These are phyloP conservation scores for Solenopsis invicta DNA, from an alignment of 1,140 invertebrate genomes.

Conservation along the genomic window DNA sequence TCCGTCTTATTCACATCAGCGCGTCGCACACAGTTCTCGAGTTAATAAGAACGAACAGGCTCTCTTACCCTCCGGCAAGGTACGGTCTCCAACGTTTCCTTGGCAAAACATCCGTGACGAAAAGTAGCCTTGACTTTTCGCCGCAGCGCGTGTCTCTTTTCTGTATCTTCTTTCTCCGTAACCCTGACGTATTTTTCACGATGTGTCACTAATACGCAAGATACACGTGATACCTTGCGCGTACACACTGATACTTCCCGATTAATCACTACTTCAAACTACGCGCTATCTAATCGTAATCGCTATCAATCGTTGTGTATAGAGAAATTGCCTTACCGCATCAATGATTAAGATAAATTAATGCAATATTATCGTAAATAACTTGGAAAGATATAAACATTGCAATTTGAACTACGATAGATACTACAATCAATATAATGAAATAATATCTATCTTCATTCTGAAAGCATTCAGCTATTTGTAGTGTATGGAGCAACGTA, in stretches of 20 bases:
- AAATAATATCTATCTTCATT: background rate
- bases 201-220: slow-evolving; percentile 3
- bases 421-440: background rate
- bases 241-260: background rate
- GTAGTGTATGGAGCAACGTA: background rate
- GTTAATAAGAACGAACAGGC: slow-evolving; percentile 52
- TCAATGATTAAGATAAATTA: background rate
- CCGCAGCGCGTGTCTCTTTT: background rate
- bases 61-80: background rate
- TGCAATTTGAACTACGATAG: background rate
- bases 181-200: background rate
- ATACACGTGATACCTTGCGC: background rate
- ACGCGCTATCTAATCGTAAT: slow-evolving; percentile 16
- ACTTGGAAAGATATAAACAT: background rate
- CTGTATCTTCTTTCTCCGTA: background rate
- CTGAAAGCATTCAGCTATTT: background rate
- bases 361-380: background rate
- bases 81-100: slow-evolving; percentile 19
- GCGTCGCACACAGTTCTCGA: slow-evolving; percentile 5
- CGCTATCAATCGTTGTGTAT: background rate
- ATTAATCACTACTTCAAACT: slow-evolving; percentile 5
- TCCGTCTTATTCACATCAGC: slow-evolving; percentile 30
- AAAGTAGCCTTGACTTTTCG: slow-evolving; percentile 41
- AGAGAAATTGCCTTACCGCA: background rate
- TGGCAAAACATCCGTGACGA: background rate